phyloP scores from a whole-genome alignment of 2,888 invertebrate species.

The Norana najaformis region DNA sequence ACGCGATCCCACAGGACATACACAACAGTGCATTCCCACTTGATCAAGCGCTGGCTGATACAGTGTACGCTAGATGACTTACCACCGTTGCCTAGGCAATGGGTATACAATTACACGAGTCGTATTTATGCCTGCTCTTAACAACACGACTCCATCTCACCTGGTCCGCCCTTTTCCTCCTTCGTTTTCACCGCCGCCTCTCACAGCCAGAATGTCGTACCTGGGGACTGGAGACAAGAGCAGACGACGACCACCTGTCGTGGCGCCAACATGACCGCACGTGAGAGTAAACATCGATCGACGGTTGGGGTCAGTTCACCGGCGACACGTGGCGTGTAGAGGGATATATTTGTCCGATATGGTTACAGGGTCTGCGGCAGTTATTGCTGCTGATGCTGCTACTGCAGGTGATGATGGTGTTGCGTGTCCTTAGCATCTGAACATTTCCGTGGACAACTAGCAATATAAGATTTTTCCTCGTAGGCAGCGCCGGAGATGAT shows the following conservation, averaged over 20 bases:
- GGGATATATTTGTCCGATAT: background rate
- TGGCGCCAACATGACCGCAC: background rate
- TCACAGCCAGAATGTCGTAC: background rate
- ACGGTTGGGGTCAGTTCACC: background rate
- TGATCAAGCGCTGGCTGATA: background rate
- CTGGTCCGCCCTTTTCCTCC: background rate
- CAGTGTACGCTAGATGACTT: background rate
- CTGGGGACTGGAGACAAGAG: background rate
- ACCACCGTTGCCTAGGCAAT: background rate
- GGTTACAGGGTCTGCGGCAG: background rate
- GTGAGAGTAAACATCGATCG: background rate
- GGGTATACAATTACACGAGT: background rate
- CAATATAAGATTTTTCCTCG: background rate
- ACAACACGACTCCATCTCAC: background rate
- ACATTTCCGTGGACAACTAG: too few species aligned
- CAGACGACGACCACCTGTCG: constrained; percentile 6
- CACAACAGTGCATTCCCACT: background rate
- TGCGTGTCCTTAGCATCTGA: background rate
- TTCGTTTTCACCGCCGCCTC: background rate
- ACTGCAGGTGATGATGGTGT: background rate
- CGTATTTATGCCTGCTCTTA: background rate
- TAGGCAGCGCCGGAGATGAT: background rate
- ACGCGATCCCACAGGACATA: background rate
- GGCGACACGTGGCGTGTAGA: background rate
- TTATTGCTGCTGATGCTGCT: background rate